Evolutionary conservation across 2,113 vertebrate species (phyloP), one percentile per base, ranked within the genome.

Genomic region (Montifringilla adamsi): DNA sequence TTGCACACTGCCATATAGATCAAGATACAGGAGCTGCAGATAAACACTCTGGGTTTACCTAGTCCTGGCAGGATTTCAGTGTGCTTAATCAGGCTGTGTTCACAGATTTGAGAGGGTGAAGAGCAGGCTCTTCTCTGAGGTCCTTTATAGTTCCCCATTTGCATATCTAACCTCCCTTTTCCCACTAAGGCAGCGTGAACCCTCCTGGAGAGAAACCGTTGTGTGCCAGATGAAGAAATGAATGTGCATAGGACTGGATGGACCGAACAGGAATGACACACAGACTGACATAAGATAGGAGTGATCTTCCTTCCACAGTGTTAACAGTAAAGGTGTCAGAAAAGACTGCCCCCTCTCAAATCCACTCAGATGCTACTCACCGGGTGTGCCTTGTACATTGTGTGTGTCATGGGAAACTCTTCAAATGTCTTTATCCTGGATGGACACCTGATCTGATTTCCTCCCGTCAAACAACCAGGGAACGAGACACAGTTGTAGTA

Each of bases 401-500:
- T 98, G 47, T 98, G 97, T 97, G 98, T 99, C 97, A 99, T 98
- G 72, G 99, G 98, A 83, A 98, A 98, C 96, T 99, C 99, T 70
- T 99, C 99, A 94, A 99, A 99, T 0, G 99, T 99, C 98, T 99
- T 99, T 97, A 99, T 98, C 92, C 98, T 96, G 97, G 98, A 97
- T 96, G 99, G 91, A 84, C 98, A 98, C 15, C 96, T 96, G 86
- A 98, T 98, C 53, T 98, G 98, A 39, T 98, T 97, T 70, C 98
- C 98, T 84, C 98, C 97, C 76, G 98, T 98, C 95, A 99, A 97
- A 79, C 98, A 99, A 41, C 99, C 99, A 19, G 98, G 97, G 95
- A 99, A 99, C 0, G 99, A 99, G 92, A 99, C 98, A 20, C 99
- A 99, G 93, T 99, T 99, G 96, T 99, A 99, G 82, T 99, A 99